Base-by-base conservation (phyloP, 2,888 invertebrate species). In the Acanthosepion esculentum region DNA sequence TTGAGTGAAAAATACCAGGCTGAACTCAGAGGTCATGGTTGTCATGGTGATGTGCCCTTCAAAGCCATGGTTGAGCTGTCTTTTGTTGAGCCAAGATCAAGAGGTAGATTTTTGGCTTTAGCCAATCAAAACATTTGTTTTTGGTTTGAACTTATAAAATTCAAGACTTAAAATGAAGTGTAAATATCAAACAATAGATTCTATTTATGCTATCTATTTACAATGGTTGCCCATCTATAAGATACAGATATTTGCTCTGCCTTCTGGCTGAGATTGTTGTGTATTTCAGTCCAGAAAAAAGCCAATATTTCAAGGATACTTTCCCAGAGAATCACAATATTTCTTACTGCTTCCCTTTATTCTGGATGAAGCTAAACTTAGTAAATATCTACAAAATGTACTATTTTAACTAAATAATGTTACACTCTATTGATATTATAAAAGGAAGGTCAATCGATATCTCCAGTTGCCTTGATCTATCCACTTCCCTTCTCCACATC, bases 1-100 rank as follows among this genome's bases (percentile, higher is more conserved):
- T 78, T n/a, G 78, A 33, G 15, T 78, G 78, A 78, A 78, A 78
- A 78, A 78, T 78, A 78, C 12, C n/a, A 10, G 33, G n/a, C 78
- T 78, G 78, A n/a, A 12, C 33, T 78, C 78, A 18, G 33, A n/a
- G n/a, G 78, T 78, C 78, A 78, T 33, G 10, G 78, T 78, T 78
- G 78, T 78, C 78, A 78, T 78, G 78, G 78, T 78, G 78, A 78
- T 15, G 78, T 78, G 78, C 78, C 78, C 33, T 78, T 78, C 78
- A 78, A 78, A 78, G 12, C n/a, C 18, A 33, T 33, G 78, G 33
- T 78, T 78, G 78, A 33, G 78, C 78, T 78, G 78, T 33, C n/a
- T 33, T 78, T 33, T n/a, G n/a, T n/a, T 78, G n/a, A 78, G 33
- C n/a, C 3, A 33, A 33, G 78, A 78, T 78, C 78, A 78, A n/a